Conservation (phyloP, 2,888 invertebrate genomes). For the Dryococelus australis region DNA sequence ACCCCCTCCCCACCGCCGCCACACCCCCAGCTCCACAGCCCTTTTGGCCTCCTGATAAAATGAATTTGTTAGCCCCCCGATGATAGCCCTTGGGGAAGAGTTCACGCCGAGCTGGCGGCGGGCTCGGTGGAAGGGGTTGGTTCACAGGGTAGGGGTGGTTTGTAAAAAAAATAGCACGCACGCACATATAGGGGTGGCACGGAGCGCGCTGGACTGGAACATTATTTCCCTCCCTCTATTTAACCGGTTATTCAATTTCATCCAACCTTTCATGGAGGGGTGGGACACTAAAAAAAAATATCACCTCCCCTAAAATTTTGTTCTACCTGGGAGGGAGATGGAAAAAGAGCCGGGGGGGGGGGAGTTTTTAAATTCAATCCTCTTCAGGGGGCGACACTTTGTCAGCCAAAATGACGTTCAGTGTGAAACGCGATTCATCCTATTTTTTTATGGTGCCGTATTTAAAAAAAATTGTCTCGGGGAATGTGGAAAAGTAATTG, state of each 20-base stretch:
- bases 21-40: background rate
- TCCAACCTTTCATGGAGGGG: conserved; percentile 26
- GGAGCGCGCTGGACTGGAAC: conserved; percentile 42
- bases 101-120: background rate
- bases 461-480: conserved; percentile 8
- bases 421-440: background rate
- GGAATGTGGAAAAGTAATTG: background rate
- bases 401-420: background rate
- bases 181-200: background rate
- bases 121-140: background rate
- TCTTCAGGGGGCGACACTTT: background rate
- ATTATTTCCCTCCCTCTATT: conserved; percentile 37
- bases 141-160: conserved; percentile 3
- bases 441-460: background rate
- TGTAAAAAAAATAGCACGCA: background rate
- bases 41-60: conserved; percentile 38
- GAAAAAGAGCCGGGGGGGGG: background rate
- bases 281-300: background rate
- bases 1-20: background rate
- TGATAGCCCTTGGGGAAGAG: conserved; percentile 40
- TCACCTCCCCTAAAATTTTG: background rate
- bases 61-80: conserved; percentile 43
- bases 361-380: background rate
- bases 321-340: background rate
- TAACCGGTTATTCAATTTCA: conserved; percentile 33